Conservation (phyloP, 2,888 invertebrate genomes). For the Drosophila fungiperda region DNA sequence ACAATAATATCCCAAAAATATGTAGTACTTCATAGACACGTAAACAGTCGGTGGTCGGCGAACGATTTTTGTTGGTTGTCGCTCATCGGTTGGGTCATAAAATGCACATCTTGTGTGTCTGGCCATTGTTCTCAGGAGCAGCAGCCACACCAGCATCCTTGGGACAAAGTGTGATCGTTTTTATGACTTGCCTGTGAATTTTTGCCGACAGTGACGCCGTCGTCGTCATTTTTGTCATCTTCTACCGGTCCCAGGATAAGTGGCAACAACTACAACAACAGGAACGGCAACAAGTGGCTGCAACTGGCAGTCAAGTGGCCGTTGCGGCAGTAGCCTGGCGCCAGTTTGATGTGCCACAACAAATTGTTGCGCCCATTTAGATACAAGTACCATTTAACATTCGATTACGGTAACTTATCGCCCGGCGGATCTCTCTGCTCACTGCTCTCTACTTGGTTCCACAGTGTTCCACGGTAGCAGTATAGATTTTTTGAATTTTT, state of each 20-base stretch:
- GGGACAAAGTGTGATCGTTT: slow-evolving; percentile 77
- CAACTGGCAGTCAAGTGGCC: slow-evolving; percentile 60
- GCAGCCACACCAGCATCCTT: slow-evolving; percentile 43
- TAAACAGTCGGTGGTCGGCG: slow-evolving; percentile 71
- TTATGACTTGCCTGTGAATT: slow-evolving; percentile 76
- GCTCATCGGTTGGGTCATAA: slow-evolving; percentile 54
- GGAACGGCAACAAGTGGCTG: slow-evolving; percentile 60
- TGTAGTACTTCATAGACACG: slow-evolving; percentile 31
- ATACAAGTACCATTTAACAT: slow-evolving; percentile 71
- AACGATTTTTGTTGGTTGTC: slow-evolving; percentile 23
- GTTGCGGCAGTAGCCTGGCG: slow-evolving; percentile 68
- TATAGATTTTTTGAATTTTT: slow-evolving; percentile 7
- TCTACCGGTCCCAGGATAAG: slow-evolving; percentile 47
- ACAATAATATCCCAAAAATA: slow-evolving; percentile 56
- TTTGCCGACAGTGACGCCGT: slow-evolving; percentile 71
- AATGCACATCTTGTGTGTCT: slow-evolving; percentile 52
- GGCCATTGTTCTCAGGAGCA: slow-evolving; percentile 56
- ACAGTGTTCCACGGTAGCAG: slow-evolving; percentile 34
- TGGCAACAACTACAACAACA: slow-evolving; percentile 24
- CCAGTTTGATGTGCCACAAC: slow-evolving; percentile 64
- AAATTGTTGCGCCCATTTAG: slow-evolving; percentile 50
- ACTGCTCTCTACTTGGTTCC: slow-evolving; percentile 48
- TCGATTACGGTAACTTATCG: slow-evolving; percentile 69
- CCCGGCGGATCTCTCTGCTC: slow-evolving; percentile 65
- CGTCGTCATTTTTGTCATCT: slow-evolving; percentile 50